Base-by-base conservation (phyloP, 1,140 invertebrate species). In the Drosophila fuyamai region DNA sequence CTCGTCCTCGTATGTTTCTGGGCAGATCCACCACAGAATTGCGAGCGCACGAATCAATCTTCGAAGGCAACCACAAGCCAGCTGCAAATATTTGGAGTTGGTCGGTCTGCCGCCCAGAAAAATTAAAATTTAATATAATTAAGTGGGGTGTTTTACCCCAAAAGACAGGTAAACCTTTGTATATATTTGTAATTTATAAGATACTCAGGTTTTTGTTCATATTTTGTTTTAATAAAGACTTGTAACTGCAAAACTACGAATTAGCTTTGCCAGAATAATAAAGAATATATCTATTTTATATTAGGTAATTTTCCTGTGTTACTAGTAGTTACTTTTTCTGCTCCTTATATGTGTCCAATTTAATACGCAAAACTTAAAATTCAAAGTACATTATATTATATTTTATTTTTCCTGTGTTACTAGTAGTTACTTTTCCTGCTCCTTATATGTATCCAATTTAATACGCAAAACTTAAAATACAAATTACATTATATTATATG, bases 21-120 rank as follows among this genome's bases (percentile, higher is more conserved):
- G 67, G 48, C 51, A 35, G 43, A 23, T 3, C 43, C 48, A 47
- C 35, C 38, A 6, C 57, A 36, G 44, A 27, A 18, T 14, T 46
- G 51, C 48, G 57, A 55, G 41, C 14, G 41, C 58, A 67, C 71
- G 77, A 67, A 86, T 85, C 82, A 88, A 85, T 88, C 47, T 32
- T 38, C 47, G 59, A 47, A 81, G 66, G 32, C 38, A 40, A 23
- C 71, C 62, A 68, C 46, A 67, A 43, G 47, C 12, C 29, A 65
- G 23, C 27, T 60, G 53, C 51, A 70, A 76, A 44, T 75, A 56
- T 70, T 55, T 70, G 27, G 27, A 35, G 40, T n/a, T 13, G 29
- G 40, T 23, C 54, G 57, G 29, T 16, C 12, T 5, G 51, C 6
- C 55, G 32, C 18, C n/a, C 32, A 29, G 41, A 13, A 14, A 53